Conservation (phyloP, 2,888 invertebrate genomes). For the Schizotus pectinicornis region DNA sequence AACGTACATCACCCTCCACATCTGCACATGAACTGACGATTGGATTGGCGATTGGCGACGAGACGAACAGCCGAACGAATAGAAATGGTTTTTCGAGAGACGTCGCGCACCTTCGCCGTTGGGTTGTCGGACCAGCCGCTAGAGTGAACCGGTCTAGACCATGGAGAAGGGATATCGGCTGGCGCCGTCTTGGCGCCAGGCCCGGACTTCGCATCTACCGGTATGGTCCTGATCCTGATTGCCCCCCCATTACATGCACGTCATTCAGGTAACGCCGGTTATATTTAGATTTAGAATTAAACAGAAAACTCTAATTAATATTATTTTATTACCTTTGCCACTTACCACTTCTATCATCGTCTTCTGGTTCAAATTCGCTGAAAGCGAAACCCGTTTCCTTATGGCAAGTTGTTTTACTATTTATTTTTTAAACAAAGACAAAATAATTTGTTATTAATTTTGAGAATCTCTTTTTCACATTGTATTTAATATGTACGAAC, state of each 20-base stretch:
- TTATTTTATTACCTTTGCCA: no score
- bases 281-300: slow-evolving; percentile 3
- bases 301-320: slow-evolving; percentile 1
- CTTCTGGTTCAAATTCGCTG: no score
- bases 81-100: not conserved
- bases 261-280: not conserved
- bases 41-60: not conserved
- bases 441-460: no score
- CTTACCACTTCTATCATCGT: no score
- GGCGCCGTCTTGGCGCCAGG: slow-evolving; percentile 58
- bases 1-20: no score
- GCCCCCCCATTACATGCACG: not conserved
- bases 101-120: no score
- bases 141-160: slow-evolving; percentile 48
- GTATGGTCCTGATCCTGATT: slow-evolving; percentile 19
- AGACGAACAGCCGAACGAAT: slow-evolving; percentile 3
- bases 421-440: no score
- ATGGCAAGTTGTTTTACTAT: no score
- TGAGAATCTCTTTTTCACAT: no score
- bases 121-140: slow-evolving; percentile 19
- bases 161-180: slow-evolving; percentile 45
- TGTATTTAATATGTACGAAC: no score
- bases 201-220: slow-evolving; percentile 49
- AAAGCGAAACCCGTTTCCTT: no score
- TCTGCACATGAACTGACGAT: no score